Evolutionary conservation across 2,888 invertebrate genomes (phyloP), one percentile per base, ranked within the genome.

Genomic region (Eurois occulta): DNA sequence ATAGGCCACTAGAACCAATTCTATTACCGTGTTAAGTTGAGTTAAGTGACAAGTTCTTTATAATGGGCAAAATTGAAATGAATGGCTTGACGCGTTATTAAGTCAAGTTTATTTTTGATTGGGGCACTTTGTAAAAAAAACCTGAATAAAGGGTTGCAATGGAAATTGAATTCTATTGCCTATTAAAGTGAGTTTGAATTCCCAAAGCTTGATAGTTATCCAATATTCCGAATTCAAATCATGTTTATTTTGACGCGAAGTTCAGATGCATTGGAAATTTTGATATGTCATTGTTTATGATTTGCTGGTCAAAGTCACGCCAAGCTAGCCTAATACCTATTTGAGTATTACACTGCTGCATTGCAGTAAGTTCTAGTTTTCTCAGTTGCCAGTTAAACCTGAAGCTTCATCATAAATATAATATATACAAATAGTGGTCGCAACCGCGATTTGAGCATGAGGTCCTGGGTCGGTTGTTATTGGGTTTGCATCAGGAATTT

Each of bases 331-430:
- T 4, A 32, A 60, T 35, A 35, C 21, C 21, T 68, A 46, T 58
- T 43, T 24, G n/a, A 35, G 35, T 43, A 52, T 43, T 58, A 21
- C 38, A n/a, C 11, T 62, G 10, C 1, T 24, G 74, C 32, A 80
- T 64, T 64, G 32, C 46, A 81, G 32, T 58, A 38, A 7, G 24
- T 38, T 28, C 5, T 8, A 24, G 5, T 60, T 62, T 70, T 71
- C 13, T 21, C 48, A 1, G 18, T 67, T 55, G 21, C 32, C 21
- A 60, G 24, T 62, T 24, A 78, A 65, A 38, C 32, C 35, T 41
- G 18, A 70, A 71, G n/a, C 64, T 35, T 52, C 70, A 52, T 52
- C 70, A 52, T 68, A 52, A 48, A 8, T 38, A 38, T 38, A 38
- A 38, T 38, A 38, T 38, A 38, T 5, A 38, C 38, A 7, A 0